A percentile compares a stretch with the other conserved stretches of the same genome.
phyloP scores from a whole-genome alignment of 2,888 invertebrate genomes.

The Pammene fasciana region DNA sequence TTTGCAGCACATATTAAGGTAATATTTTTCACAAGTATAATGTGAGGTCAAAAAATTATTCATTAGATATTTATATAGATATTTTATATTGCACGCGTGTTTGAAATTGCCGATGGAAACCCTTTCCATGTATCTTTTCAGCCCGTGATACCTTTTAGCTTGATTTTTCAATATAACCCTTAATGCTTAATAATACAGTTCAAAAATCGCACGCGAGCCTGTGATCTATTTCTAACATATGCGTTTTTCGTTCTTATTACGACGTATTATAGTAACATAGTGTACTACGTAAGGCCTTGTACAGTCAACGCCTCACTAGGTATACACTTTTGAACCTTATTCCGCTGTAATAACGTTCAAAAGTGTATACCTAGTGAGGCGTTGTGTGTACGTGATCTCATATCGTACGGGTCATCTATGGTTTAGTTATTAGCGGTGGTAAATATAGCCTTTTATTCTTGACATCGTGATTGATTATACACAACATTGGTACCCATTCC shows the following conservation, averaged over 20 bases:
- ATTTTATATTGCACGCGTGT: conserved; percentile 29
- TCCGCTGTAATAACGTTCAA: too few species aligned
- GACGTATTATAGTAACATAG: conserved; percentile 10
- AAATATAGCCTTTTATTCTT: conserved; percentile 8
- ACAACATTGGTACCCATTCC: too few species aligned
- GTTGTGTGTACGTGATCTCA: neutral
- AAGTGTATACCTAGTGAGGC: too few species aligned
- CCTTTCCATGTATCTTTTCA: conserved; percentile 29
- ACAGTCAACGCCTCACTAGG: too few species aligned
- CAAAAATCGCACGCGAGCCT: neutral
- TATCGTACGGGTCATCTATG: conserved; percentile 3
- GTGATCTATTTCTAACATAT: neutral
- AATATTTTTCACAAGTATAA: neutral
- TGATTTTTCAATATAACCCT: neutral
- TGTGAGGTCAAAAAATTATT: conserved; percentile 6
- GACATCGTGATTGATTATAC: too few species aligned
- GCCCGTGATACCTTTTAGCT: neutral
- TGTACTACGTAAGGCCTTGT: neutral
- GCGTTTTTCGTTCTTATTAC: neutral
- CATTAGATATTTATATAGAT: conserved; percentile 28
- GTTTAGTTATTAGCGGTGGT: conserved; percentile 17
- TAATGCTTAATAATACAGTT: neutral
- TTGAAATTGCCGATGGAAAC: conserved; percentile 21
- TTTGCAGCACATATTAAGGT: neutral
- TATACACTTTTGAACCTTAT: too few species aligned